These are phyloP conservation scores for Calephelis virginiensis DNA, from an alignment of 1,140 invertebrate species.

Conservation along the genomic window DNA sequence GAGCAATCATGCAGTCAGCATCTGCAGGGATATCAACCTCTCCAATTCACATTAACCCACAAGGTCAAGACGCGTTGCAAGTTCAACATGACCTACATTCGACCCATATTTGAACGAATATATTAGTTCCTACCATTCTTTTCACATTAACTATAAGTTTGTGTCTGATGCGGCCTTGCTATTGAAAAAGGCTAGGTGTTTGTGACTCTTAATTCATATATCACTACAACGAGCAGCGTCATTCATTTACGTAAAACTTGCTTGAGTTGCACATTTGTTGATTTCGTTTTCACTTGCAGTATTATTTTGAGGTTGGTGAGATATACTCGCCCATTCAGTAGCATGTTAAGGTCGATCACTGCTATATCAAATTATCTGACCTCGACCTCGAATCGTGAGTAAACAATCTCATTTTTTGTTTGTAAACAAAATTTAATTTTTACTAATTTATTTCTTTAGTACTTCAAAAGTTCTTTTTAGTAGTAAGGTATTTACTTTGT, in stretches of 20 bases:
- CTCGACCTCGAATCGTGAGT: slow-evolving; percentile 17
- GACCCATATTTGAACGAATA: too few species aligned
- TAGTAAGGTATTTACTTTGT: too few species aligned
- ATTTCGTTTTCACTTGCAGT: not conserved
- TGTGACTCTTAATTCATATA: not conserved
- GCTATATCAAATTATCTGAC: slow-evolving; percentile 34
- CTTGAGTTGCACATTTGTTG: too few species aligned
- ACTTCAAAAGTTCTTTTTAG: too few species aligned
- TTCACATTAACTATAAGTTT: too few species aligned
- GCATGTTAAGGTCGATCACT: slow-evolving; percentile 47
- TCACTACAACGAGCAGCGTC: not conserved
- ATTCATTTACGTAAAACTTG: not conserved
- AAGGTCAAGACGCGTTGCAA: too few species aligned
- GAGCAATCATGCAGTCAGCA: too few species aligned
- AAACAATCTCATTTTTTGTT: not conserved
- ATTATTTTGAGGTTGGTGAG: not conserved
- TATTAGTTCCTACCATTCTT: too few species aligned
- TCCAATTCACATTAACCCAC: too few species aligned
- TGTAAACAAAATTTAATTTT: not conserved
- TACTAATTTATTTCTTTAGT: not conserved
- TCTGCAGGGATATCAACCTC: too few species aligned
- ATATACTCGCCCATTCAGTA: slow-evolving; percentile 20
- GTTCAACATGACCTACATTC: too few species aligned
- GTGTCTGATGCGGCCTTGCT: not conserved
- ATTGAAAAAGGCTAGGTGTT: not conserved